Percentiles rank a stretch among this genome's conserved stretches.
Evolutionary conservation across 2,113 vertebrate genomes (phyloP).

Genomic region (Meriones unguiculatus): DNA sequence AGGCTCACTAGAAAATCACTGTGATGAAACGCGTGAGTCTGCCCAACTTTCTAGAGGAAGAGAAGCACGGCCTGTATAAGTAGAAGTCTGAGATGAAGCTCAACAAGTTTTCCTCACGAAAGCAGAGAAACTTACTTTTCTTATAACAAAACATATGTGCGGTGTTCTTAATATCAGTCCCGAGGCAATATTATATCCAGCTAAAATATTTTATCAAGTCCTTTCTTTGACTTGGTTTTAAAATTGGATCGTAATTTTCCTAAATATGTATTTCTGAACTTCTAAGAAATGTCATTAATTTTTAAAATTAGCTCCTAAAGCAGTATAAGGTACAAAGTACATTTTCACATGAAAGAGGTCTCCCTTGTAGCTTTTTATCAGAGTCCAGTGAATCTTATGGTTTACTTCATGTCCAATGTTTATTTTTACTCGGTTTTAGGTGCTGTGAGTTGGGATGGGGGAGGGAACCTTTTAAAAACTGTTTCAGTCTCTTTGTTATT

Average conservation of each 20-base stretch:
- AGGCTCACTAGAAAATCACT: slow-evolving; percentile 3
- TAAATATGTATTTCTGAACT: not conserved
- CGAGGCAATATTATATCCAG: not conserved
- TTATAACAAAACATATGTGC: not conserved
- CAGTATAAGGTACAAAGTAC: not conserved
- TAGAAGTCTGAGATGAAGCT: not conserved
- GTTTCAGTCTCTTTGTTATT: slow-evolving; percentile 14
- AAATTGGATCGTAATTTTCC: not conserved
- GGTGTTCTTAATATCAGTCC: slow-evolving; percentile 12
- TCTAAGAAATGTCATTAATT: not conserved
- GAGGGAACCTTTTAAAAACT: slow-evolving; percentile 63
- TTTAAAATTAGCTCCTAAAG: not conserved
- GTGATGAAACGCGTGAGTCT: not conserved
- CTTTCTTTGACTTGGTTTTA: not conserved
- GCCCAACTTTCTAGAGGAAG: slow-evolving; percentile 5
- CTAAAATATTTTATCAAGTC: not conserved
- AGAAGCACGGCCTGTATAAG: not conserved
- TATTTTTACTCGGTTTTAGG: not conserved
- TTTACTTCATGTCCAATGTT: slow-evolving; percentile 57
- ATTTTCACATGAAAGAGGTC: not conserved
- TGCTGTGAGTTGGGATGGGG: slow-evolving; percentile 9
- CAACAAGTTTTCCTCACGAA: slow-evolving; percentile 6
- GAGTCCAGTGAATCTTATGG: slow-evolving; percentile 20
- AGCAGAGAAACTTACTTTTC: not conserved
- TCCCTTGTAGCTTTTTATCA: not conserved